Percentiles rank a stretch among this genome's conserved stretches.
Evolutionary conservation across 2,113 vertebrate species (phyloP).

Genomic region (Crotalus tigris): DNA sequence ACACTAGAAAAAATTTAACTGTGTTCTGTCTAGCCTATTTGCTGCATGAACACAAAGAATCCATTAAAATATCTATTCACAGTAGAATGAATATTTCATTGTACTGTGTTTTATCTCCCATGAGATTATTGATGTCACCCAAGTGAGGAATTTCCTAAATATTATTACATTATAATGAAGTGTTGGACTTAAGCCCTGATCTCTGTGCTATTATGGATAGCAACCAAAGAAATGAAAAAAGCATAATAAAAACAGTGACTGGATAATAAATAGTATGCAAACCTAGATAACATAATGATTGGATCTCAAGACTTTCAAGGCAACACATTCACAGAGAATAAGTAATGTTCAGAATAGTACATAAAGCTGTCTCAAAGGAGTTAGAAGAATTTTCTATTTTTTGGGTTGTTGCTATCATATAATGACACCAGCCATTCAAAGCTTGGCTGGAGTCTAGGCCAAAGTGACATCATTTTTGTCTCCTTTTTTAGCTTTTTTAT

Average conservation of each 20-base stretch:
- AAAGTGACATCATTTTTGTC: not conserved
- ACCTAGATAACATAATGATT: not conserved
- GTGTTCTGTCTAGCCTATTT: not conserved
- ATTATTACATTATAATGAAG: not conserved
- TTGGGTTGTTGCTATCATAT: not conserved
- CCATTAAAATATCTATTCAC: not conserved
- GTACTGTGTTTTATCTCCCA: not conserved
- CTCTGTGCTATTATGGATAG: not conserved
- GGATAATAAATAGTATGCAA: not conserved
- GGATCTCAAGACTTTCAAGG: not conserved
- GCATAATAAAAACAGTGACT: not conserved
- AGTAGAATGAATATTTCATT: not conserved
- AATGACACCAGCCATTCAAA: not conserved
- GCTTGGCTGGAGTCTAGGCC: not conserved
- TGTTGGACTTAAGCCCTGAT: not conserved
- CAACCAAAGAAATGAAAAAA: not conserved
- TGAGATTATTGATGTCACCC: fast-evolving
- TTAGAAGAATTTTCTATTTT: not conserved
- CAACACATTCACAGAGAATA: not conserved
- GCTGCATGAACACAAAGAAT: not conserved
- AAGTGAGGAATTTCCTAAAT: fast-evolving
- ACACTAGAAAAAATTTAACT: not conserved
- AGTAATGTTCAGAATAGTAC: not conserved
- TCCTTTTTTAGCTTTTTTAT: not conserved
- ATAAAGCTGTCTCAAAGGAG: not conserved